Evolutionary conservation across 2,888 invertebrate species (phyloP).

Genomic region (Theodoxus fluviatilis): DNA sequence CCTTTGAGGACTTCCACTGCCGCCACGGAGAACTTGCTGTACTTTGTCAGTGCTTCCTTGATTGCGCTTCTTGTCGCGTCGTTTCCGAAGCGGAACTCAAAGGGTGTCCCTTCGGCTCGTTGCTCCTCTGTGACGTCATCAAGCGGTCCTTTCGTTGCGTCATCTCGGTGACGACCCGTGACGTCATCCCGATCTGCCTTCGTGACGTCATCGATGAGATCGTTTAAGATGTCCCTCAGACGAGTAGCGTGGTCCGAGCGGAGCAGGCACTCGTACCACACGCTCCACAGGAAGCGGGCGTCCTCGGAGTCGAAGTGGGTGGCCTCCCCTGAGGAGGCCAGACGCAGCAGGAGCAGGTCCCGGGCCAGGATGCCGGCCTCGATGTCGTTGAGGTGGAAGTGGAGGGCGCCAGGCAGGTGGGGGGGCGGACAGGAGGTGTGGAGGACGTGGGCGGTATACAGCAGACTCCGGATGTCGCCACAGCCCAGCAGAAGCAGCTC

Average conservation of each 20-base stretch:
- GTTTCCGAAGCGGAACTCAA: no score
- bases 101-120: no score
- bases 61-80: no score
- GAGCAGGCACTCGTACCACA: conserved; percentile 9
- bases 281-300: conserved; percentile 7
- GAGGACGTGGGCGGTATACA: conserved; percentile 6
- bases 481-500: conserved; percentile 10
- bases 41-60: no score
- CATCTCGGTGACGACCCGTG: neutral
- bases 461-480: conserved; percentile 1
- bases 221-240: neutral
- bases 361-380: conserved; percentile 13
- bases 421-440: neutral
- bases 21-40: no score
- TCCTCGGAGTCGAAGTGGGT: neutral
- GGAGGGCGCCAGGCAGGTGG: neutral
- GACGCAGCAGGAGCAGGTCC: neutral
- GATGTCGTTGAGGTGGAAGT: conserved; percentile 19
- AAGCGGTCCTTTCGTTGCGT: neutral
- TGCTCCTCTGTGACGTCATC: no score
- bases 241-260: neutral
- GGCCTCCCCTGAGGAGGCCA: neutral
- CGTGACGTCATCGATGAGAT: neutral
- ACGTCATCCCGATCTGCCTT: no score
- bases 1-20: no score